Base-by-base conservation (phyloP, 2,113 vertebrate genomes). In the Pongo abelii region DNA sequence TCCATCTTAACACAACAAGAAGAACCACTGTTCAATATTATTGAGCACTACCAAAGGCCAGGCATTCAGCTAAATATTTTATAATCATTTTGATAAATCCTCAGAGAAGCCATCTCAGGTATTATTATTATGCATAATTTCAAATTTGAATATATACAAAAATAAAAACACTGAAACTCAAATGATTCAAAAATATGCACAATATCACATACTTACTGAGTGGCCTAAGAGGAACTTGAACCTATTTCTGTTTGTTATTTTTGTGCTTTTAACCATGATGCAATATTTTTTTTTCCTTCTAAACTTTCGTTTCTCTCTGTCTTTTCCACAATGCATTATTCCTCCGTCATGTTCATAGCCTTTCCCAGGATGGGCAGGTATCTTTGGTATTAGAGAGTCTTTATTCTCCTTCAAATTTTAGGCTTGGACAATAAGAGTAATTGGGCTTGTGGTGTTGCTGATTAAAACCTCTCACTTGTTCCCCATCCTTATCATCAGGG, bases 181-280 rank as follows among this genome's bases (percentile, higher is more conserved):
- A 55, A 55, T 88, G 88, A 72, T 64, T 69, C 12, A 96, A 92
- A 85, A 93, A 81, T 2, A 85, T 30, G 20, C 17, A 46, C 43
- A 85, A 20, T 35, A 59, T 30, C 38, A 59, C 23, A 84, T 40
- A 52, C 5, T 13, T 88, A 61, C 72, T 74, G 3, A 79, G 3
- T 64, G 0, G 12, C 4, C 32, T 43, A 55, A 75, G 3, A 57
- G 4, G 6, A 27, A 70, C 0, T 17, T 59, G 8, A 50, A 46
- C 6, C 2, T 43, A 52, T 43, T 85, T 48, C 67, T 79, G 0
- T 67, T 48, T 91, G 11, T 48, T 86, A n/a, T 3, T 78, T 77
- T 74, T 93, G 55, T 75, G 30, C 27, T 52, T 85, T 80, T 75
- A 77, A 67, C 6, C 20, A 23, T 2, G 8, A n/a, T 46, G 23